Evolutionary conservation across 2,888 invertebrate genomes (phyloP), one percentile per base, ranked within the genome.

Genomic region (Sarcophaga carnaria): DNA sequence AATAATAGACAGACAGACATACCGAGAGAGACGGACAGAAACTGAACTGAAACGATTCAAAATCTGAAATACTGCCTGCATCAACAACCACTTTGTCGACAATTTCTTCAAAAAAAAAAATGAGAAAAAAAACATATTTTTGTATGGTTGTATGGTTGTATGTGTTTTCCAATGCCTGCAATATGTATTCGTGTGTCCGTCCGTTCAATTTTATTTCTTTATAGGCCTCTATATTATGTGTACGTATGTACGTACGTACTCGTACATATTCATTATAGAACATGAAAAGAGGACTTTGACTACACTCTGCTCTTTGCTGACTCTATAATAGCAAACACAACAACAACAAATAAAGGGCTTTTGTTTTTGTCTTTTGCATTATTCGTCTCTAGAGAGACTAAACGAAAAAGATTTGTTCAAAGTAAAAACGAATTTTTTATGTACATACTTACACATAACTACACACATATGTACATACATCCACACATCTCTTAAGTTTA

Each of bases 381-480:
- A 79, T 75, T 75, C 49, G 70, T 71, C 84, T 84, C 81, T 79
- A 71, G 81, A 76, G 84, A 81, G 78, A 78, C 72, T 59, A 62
- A 72, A 76, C 37, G 59, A 72, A 74, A 67, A 47, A 83, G 63
- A 74, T 47, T 22, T 63, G 12, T 69, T 75, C 71, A 84, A 84
- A 84, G 76, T 54, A 22, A 70, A 49, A 80, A 75, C 17, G 60
- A 47, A 80, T 63, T 20, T 69, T 69, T 63, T 54, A 49, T 37
- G 37, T 37, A 17, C 45, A 22, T 22, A 17, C 45, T 25, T 37
- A 59, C 12, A 67, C 47, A 47, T 17, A 2, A 45, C 37, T 47
- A 64, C 37, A 4, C 5, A 49, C 8, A 4, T 49, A 14, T 14
- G 14, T 49, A 17, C 17, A 10, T 25, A 5, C 63, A 66, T 20